Conservation (phyloP, 2,888 invertebrate species). For the Limnephilus auricula region DNA sequence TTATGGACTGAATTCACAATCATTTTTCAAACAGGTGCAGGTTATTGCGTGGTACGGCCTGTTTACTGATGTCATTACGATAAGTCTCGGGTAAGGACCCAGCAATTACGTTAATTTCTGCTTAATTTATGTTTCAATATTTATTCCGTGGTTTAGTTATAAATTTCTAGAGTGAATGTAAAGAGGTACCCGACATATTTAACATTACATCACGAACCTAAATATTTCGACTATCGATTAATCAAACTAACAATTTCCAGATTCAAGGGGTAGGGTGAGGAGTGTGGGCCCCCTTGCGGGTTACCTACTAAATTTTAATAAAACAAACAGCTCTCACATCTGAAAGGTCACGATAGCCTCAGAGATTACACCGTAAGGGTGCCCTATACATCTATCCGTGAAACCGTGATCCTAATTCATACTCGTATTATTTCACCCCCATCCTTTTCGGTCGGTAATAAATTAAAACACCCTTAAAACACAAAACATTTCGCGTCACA, state of each 20-base stretch:
- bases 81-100: neutral
- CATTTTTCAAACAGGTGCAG: constrained; percentile 26
- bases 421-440: constrained; percentile 66
- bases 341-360: constrained; percentile 65
- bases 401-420: constrained; percentile 67
- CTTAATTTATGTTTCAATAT: neutral
- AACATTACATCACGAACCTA: constrained; percentile 15
- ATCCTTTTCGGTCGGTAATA: constrained; percentile 66
- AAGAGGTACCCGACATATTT: neutral
- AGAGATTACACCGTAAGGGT: constrained; percentile 59
- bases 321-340: constrained; percentile 63
- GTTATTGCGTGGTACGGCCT: constrained; percentile 8
- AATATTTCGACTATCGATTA: constrained; percentile 50
- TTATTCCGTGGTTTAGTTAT: neutral
- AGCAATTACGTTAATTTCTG: neutral
- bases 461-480: constrained; percentile 67
- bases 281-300: constrained; percentile 41
- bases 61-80: constrained; percentile 12
- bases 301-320: constrained; percentile 63
- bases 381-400: constrained; percentile 64
- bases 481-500: constrained; percentile 67
- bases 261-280: constrained; percentile 22
- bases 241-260: constrained; percentile 51
- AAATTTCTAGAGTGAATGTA: neutral
- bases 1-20: neutral